Base-by-base conservation (phyloP, 2,113 vertebrate species). In the Morone chrysops region DNA sequence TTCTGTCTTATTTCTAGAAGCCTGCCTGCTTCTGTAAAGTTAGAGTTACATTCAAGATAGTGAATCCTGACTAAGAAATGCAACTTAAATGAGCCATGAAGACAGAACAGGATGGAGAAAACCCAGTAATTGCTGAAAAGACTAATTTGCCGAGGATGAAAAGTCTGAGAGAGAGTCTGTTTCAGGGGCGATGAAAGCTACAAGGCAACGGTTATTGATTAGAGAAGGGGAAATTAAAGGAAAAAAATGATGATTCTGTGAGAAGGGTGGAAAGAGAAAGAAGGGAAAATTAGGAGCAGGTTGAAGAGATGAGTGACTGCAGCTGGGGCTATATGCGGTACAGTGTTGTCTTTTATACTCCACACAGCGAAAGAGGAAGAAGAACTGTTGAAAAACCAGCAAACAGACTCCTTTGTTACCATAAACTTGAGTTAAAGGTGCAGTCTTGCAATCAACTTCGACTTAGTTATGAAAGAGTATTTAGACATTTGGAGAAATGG, bases 101-200 rank as follows among this genome's bases (percentile, higher is more conserved):
- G 74, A 63, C 74, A 45, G 83, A 87, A n/a, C 79, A 80, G 74
- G 87, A 83, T 80, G 80, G 70, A 75, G 77, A 83, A 84, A 90
- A 81, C 47, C 61, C 17, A 53, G 65, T 79, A 72, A 90, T 88
- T 76, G 77, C 65, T 76, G 66, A 81, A 86, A 88, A 63, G 76
- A 65, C 84, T 85, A 81, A 94, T 93, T 81, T 81, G 57, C 47
- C 18, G 0, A 78, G 72, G 83, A 90, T 90, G 77, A 91, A 90
- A 91, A 85, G 79, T 61, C 70, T 51, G 67, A 63, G 72, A 84
- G 43, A 18, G 72, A 74, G 78, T 78, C 74, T 83, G 78, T 77
- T 83, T 86, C 5, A 48, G 70, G 62, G 78, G 82, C 72, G 83
- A 86, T 89, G 83, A 93, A 90, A 91, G 81, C 66, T 56, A 31